These are phyloP conservation scores for Cyclophora punctaria DNA, from an alignment of 2,888 invertebrate species.

Conservation along the genomic window DNA sequence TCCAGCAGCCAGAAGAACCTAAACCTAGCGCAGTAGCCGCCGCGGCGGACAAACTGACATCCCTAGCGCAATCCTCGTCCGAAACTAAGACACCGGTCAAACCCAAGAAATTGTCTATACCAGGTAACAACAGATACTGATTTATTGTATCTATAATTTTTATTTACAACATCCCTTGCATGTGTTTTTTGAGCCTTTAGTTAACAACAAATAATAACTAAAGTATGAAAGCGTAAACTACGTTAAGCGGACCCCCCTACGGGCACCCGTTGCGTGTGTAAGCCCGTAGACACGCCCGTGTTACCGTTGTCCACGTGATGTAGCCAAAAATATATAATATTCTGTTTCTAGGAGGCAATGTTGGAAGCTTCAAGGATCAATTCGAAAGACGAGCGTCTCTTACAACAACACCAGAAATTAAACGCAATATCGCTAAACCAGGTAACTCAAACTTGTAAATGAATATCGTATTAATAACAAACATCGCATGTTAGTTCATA, in stretches of 20 bases:
- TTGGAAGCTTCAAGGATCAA: slow-evolving; percentile 89
- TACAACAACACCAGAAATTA: slow-evolving; percentile 59
- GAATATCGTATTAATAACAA: too few species aligned
- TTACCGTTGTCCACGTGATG: too few species aligned
- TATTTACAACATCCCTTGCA: too few species aligned
- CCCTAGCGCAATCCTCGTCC: slow-evolving; percentile 38
- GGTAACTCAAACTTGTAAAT: slow-evolving; percentile 26
- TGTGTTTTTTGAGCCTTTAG: too few species aligned
- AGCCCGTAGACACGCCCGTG: too few species aligned
- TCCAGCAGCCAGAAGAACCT: slow-evolving; percentile 32
- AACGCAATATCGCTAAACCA: slow-evolving; percentile 58
- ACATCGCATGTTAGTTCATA: too few species aligned
- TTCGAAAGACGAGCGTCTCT: slow-evolving; percentile 87
- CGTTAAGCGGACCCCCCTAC: too few species aligned
- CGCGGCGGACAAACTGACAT: slow-evolving; percentile 59
- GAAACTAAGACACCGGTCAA: slow-evolving; percentile 58
- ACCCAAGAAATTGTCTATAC: slow-evolving; percentile 87
- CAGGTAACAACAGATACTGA: slow-evolving; percentile 46
- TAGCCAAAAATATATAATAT: neutral
- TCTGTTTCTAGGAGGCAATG: slow-evolving; percentile 77
- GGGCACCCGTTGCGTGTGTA: too few species aligned
- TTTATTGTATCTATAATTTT: neutral
- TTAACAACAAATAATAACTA: too few species aligned
- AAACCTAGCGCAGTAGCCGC: slow-evolving; percentile 45
- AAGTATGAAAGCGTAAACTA: too few species aligned